phyloP scores from a whole-genome alignment of 2,888 invertebrate genomes.

The Microctonus hyperodae region DNA sequence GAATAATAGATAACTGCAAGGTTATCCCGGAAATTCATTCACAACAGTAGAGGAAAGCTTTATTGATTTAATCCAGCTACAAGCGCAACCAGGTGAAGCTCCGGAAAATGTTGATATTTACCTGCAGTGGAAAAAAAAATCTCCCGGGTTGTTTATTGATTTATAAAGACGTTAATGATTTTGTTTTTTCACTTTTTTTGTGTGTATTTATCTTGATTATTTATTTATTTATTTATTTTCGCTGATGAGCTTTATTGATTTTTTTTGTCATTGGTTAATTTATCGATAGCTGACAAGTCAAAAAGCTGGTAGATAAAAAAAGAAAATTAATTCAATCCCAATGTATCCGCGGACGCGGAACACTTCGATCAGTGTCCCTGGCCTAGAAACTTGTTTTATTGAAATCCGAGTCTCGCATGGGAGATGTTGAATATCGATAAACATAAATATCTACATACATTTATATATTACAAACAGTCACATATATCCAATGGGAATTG shows the following conservation, averaged over 20 bases:
- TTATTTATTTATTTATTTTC: not conserved
- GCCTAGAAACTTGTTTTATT: conserved; percentile 43
- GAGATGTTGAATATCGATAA: conserved; percentile 29
- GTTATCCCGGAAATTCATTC: conserved; percentile 20
- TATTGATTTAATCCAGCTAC: conserved; percentile 22
- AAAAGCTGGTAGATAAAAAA: not conserved
- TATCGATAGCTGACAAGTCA: not conserved
- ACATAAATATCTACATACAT: not conserved
- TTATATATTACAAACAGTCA: not conserved
- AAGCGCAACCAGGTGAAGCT: conserved; percentile 3
- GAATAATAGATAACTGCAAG: not conserved
- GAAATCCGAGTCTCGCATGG: conserved; percentile 35
- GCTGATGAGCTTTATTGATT: not conserved
- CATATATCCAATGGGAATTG: conserved; percentile 14
- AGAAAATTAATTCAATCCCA: conserved; percentile 31
- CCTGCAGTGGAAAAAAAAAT: not conserved
- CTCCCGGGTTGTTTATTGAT: not conserved
- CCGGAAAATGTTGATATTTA: conserved; percentile 17
- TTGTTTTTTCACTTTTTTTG: not conserved
- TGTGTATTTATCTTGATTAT: too few relatives aligned
- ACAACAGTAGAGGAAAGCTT: conserved; percentile 14
- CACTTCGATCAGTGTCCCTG: conserved; percentile 36
- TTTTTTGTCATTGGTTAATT: not conserved
- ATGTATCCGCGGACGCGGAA: conserved; percentile 26
- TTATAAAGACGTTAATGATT: not conserved